A percentile compares a stretch with the other conserved stretches of the same genome.
Conservation (phyloP, 1,140 invertebrate genomes). For the Physella acuta region DNA sequence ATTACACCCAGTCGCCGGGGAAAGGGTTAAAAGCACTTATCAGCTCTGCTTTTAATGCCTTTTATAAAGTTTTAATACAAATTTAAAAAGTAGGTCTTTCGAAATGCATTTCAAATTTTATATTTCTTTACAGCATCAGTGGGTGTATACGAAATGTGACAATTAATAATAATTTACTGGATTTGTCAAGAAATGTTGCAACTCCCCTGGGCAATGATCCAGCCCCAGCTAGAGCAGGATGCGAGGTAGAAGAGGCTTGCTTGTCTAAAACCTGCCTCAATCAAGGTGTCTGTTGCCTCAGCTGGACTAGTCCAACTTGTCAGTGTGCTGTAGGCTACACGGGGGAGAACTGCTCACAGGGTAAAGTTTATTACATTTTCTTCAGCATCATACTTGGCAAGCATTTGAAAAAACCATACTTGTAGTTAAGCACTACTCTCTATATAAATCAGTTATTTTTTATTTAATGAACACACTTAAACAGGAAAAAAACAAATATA, state of each 20-base stretch:
- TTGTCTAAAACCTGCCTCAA: conserved; percentile 32
- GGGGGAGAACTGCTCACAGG: conserved; percentile 40
- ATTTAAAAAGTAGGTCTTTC: no score
- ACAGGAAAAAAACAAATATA: no score
- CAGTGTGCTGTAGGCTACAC: conserved; percentile 32
- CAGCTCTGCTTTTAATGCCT: no score
- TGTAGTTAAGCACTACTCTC: no score
- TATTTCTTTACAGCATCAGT: conserved; percentile 32
- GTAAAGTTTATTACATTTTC: conserved; percentile 22
- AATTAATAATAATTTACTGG: conserved; percentile 33
- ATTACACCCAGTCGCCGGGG: no score
- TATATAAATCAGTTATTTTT: no score
- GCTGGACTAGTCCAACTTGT: conserved; percentile 37
- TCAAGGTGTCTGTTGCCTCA: conserved; percentile 32
- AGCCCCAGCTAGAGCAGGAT: conserved; percentile 36
- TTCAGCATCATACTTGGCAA: neutral
- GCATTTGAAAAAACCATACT: no score
- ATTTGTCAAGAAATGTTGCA: conserved; percentile 27
- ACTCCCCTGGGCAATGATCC: conserved; percentile 45
- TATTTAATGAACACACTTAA: no score
- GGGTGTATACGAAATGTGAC: conserved; percentile 43
- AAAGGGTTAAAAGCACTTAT: no score
- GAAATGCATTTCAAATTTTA: no score
- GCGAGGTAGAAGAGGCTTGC: conserved; percentile 39
- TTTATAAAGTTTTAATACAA: no score